Evolutionary conservation across 2,113 vertebrate species (phyloP).

Genomic region (Cyprinodon brontotheroides): DNA sequence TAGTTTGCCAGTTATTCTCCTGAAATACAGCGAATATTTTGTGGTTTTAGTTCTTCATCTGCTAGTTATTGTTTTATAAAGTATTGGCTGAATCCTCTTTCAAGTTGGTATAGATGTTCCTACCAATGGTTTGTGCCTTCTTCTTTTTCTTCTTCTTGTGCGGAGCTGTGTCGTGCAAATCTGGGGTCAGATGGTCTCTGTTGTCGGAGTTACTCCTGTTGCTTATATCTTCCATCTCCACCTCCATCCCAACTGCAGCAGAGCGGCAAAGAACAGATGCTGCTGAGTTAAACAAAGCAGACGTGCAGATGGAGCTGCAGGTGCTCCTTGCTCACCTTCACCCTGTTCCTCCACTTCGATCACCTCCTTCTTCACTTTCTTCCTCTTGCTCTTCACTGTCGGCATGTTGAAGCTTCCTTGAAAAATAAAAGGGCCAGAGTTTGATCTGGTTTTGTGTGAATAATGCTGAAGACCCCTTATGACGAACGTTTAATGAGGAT

Average conservation of each 20-base stretch:
- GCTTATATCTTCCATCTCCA: constrained; percentile 70
- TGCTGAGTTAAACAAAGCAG: not conserved
- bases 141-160: constrained; percentile 87
- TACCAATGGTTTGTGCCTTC: constrained; percentile 71
- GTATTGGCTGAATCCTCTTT: no score
- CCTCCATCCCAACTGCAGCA: constrained; percentile 60
- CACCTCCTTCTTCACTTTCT: constrained; percentile 84
- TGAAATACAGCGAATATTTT: no score
- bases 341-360: constrained; percentile 78
- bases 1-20: no score
- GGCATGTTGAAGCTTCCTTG: constrained; percentile 68
- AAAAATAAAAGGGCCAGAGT: not conserved
- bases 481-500: constrained; percentile 12
- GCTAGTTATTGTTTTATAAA: no score
- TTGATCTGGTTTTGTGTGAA: not conserved
- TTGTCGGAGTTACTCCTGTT: constrained; percentile 74
- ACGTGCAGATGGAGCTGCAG: not conserved
- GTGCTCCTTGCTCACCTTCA: constrained; percentile 42
- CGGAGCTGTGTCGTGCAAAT: constrained; percentile 75
- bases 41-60: no score
- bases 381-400: constrained; percentile 87
- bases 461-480: not conserved
- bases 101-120: not conserved
- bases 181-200: constrained; percentile 80
- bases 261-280: no score